These are phyloP conservation scores for Arenaria interpres DNA, from an alignment of 2,113 vertebrate genomes.

Conservation along the genomic window DNA sequence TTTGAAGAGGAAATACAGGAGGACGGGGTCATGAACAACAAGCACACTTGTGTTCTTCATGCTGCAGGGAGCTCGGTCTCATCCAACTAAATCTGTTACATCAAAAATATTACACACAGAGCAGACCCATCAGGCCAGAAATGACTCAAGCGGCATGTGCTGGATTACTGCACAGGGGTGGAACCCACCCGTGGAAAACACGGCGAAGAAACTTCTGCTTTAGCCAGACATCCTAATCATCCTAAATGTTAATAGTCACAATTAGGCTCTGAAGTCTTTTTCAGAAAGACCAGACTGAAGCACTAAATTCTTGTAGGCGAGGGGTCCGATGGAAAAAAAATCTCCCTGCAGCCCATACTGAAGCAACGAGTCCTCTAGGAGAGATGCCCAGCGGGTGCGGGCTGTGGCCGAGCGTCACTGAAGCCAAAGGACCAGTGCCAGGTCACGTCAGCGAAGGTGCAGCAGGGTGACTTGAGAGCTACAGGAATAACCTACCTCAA, in stretches of 20 bases:
- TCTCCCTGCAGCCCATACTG: neutral
- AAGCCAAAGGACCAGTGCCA: neutral
- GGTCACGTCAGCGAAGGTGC: neutral
- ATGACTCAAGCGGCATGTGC: neutral
- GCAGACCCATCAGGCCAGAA: neutral
- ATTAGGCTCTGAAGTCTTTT: neutral
- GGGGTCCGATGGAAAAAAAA: neutral
- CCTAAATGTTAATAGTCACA: neutral
- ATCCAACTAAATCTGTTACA: neutral
- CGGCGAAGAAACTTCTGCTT: neutral
- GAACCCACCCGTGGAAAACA: neutral
- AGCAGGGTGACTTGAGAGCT: neutral
- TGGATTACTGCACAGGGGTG: neutral
- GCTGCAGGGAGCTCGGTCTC: neutral
- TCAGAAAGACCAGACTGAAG: neutral
- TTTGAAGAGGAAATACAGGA: neutral
- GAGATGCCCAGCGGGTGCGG: neutral
- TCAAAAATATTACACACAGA: neutral
- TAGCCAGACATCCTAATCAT: neutral
- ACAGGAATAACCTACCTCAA: rapidly evolving
- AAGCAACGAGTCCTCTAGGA: neutral
- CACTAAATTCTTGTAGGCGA: neutral
- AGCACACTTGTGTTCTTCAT: neutral
- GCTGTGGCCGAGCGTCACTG: neutral
- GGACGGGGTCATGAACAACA: neutral